Evolutionary conservation across 2,888 invertebrate species (phyloP).

Genomic region (Lithophane leautieri): DNA sequence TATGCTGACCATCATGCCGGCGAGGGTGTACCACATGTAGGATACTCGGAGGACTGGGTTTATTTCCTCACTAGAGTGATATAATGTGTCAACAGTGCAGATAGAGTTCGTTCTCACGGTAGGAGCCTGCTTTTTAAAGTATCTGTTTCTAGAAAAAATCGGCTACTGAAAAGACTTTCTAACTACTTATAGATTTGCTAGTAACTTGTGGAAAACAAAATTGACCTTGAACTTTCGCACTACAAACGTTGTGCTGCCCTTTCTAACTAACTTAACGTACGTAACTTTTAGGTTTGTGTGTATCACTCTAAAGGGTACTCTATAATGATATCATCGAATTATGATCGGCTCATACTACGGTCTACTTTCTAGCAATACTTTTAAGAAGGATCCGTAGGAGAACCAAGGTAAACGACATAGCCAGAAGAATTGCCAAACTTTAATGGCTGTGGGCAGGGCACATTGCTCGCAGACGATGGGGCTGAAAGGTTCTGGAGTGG

Average conservation of each 20-base stretch:
- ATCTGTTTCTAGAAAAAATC: background rate
- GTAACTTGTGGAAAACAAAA: background rate
- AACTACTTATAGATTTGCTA: too few relatives aligned
- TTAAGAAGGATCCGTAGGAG: too few relatives aligned
- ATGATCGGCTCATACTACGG: background rate
- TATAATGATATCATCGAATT: background rate
- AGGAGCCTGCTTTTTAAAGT: too few relatives aligned
- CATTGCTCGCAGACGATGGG: too few relatives aligned
- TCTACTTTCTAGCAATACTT: background rate
- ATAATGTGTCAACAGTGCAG: background rate
- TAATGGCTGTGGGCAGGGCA: too few relatives aligned
- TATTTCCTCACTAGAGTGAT: constrained; percentile 85
- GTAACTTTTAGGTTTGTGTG: background rate
- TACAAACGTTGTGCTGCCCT: background rate
- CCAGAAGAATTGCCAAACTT: too few relatives aligned
- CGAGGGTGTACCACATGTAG: constrained; percentile 94
- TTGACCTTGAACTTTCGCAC: background rate
- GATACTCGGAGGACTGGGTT: constrained; percentile 93
- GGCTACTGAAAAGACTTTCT: background rate
- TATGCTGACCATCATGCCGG: constrained; percentile 80
- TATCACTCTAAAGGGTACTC: background rate
- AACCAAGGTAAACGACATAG: too few relatives aligned
- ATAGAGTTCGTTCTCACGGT: background rate
- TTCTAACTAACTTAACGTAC: too few relatives aligned
- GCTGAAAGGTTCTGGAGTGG: too few relatives aligned